Evolutionary conservation across 2,888 invertebrate genomes (phyloP).

Genomic region (Macrosiphum euphorbiae): DNA sequence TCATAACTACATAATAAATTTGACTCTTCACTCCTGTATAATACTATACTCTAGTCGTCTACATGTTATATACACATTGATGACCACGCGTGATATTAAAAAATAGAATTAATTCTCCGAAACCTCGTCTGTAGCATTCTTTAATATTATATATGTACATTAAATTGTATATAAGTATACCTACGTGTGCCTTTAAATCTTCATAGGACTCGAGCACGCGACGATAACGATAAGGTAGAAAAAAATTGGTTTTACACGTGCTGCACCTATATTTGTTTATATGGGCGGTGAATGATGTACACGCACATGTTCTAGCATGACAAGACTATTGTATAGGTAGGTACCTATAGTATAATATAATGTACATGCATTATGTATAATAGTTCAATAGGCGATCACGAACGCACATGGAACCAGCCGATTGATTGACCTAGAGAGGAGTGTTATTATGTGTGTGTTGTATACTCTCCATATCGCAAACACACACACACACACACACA

Average conservation of each 20-base stretch:
- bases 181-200: background rate
- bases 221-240: background rate
- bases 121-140: background rate
- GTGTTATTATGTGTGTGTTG: background rate
- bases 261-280: background rate
- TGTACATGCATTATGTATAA: background rate
- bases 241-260: background rate
- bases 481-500: background rate
- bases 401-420: background rate
- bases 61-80: background rate
- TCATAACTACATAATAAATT: background rate
- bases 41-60: background rate
- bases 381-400: background rate
- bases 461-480: background rate
- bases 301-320: background rate
- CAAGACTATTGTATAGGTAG: background rate
- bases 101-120: background rate
- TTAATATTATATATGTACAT: background rate
- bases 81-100: background rate
- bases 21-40: background rate
- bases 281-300: background rate
- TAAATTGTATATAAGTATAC: background rate
- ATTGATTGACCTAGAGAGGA: conserved; percentile 46
- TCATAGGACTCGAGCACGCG: background rate
- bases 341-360: background rate